Evolutionary conservation across 2,797 vertebrate genomes (phyloP).

Genomic region (Anguilla obscura): DNA sequence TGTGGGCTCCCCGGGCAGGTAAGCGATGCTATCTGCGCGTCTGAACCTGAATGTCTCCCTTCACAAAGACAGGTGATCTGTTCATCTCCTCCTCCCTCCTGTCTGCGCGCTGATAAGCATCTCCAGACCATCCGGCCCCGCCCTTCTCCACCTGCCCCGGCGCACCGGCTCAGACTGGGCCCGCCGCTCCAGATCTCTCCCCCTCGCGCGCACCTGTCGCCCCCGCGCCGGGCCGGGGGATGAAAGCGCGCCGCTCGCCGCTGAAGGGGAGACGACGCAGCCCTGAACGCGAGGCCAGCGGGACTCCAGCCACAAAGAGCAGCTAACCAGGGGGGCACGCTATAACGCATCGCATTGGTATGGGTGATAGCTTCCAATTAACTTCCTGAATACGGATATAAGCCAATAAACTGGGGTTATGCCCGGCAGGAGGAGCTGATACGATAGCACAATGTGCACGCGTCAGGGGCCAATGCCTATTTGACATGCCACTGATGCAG

Average conservation of each 20-base stretch:
- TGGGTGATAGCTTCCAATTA: not conserved
- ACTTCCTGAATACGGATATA: not conserved
- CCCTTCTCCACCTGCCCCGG: not conserved
- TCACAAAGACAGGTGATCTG: constrained; percentile 26
- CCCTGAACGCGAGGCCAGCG: not conserved
- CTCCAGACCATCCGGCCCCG: not conserved
- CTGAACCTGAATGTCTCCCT: not conserved
- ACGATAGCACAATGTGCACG: not conserved
- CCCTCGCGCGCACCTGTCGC: constrained; percentile 12
- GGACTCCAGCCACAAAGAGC: not conserved
- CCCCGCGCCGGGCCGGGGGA: no score
- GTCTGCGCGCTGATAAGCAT: not conserved
- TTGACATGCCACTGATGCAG: not conserved
- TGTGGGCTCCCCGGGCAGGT: not conserved
- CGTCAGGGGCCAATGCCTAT: not conserved
- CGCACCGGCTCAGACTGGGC: not conserved
- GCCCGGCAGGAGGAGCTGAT: not conserved
- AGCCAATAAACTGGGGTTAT: not conserved
- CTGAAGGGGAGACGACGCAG: not conserved
- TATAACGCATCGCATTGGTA: not conserved
- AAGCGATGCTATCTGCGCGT: not conserved
- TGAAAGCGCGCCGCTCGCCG: not conserved
- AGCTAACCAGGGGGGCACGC: not conserved
- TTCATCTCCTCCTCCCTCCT: constrained; percentile 16
- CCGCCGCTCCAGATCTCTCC: not conserved